Percentiles rank a stretch among this genome's conserved stretches.
These are phyloP conservation scores for Phrynocephalus forsythii DNA, from an alignment of 2,797 vertebrate genomes.

Conservation along the genomic window DNA sequence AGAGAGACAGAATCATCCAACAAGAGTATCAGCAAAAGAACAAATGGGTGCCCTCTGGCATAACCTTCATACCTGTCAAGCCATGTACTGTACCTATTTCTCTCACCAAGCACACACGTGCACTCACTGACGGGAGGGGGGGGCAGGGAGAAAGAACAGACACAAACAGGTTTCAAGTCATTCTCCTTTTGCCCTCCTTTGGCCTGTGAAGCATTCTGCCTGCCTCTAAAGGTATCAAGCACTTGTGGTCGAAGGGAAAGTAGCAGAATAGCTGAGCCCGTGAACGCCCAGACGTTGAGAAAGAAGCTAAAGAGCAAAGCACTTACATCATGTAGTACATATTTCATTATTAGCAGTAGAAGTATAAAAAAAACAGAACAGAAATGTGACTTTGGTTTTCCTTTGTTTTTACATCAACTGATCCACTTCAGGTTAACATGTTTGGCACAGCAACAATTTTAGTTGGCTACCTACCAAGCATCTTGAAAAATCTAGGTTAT, in stretches of 20 bases:
- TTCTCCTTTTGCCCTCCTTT: rapidly evolving
- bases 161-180: neutral
- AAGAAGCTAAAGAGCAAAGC: neutral
- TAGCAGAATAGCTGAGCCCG: neutral
- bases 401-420: neutral
- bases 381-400: too few species aligned
- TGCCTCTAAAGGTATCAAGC: neutral
- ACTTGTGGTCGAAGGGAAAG: neutral
- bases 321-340: neutral
- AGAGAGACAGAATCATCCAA: slow-evolving; percentile 2
- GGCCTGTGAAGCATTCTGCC: neutral
- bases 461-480: too few species aligned
- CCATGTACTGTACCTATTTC: neutral
- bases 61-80: neutral
- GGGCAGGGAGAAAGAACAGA: neutral
- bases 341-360: neutral
- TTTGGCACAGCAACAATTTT: neutral
- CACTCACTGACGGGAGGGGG: neutral
- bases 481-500: neutral
- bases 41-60: rapidly evolving
- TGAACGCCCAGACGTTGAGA: neutral
- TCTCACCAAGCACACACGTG: neutral
- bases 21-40: slow-evolving; percentile 16
- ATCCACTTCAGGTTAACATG: neutral
- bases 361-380: too few species aligned